Conservation (phyloP, 2,888 invertebrate genomes). For the Torymus auratus region DNA sequence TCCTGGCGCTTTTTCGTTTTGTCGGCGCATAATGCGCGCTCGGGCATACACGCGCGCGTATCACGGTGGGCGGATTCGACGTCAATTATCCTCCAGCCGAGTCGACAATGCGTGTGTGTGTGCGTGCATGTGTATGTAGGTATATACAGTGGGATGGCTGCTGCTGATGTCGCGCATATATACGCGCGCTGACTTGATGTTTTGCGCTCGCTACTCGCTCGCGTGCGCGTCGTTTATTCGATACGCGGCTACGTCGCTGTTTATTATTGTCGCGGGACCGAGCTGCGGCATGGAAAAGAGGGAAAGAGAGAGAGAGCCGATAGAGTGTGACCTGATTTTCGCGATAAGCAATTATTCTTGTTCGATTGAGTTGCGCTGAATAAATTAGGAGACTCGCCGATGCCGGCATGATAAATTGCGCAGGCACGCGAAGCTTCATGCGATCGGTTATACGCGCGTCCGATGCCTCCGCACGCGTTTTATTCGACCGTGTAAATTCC, state of each 20-base stretch:
- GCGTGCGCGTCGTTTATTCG: too few relatives aligned
- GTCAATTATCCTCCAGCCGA: constrained; percentile 46
- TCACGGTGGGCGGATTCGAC: constrained; percentile 51
- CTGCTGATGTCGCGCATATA: background rate
- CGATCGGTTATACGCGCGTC: too few relatives aligned
- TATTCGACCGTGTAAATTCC: too few relatives aligned
- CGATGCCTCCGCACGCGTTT: too few relatives aligned
- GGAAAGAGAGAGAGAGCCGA: too few relatives aligned
- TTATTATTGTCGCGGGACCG: background rate
- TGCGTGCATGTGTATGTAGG: background rate
- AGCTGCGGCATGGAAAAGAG: too few relatives aligned
- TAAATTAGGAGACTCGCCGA: background rate
- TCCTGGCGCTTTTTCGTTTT: background rate
- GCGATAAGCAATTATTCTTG: background rate
- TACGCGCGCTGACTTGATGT: background rate
- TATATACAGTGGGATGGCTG: background rate
- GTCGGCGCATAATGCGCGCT: constrained; percentile 2
- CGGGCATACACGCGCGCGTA: constrained; percentile 19
- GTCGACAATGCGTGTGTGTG: background rate
- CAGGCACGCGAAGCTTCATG: too few relatives aligned
- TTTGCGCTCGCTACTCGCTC: background rate
- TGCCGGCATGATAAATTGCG: too few relatives aligned
- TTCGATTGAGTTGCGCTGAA: background rate
- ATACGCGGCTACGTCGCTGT: too few relatives aligned
- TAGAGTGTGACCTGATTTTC: background rate